Conservation (phyloP, 2,797 vertebrate species). For the Anabas testudineus region DNA sequence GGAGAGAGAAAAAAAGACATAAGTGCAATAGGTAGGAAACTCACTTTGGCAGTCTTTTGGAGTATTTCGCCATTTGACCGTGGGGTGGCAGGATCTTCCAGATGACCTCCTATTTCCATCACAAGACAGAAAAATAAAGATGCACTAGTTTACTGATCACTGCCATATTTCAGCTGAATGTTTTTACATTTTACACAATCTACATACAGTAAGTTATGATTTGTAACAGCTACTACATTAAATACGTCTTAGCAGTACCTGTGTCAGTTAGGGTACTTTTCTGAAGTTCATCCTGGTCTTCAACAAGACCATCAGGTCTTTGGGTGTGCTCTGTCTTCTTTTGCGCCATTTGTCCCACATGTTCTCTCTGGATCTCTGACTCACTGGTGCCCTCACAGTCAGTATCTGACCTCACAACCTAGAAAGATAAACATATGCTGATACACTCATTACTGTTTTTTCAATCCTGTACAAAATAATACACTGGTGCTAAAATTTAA, state of each 20-base stretch:
- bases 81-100: conserved; percentile 45
- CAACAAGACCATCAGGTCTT: conserved; percentile 82
- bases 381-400: conserved; percentile 85
- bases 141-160: neutral
- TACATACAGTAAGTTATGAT: neutral
- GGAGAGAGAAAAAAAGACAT: neutral
- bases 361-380: conserved; percentile 66
- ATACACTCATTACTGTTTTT: neutral
- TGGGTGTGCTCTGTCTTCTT: conserved; percentile 28
- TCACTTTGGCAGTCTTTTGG: conserved; percentile 96
- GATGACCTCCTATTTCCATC: conserved; percentile 29
- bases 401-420: conserved; percentile 85
- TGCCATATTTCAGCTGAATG: neutral
- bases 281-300: conserved; percentile 79
- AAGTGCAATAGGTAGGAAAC: neutral
- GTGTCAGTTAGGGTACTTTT: conserved; percentile 43
- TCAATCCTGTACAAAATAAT: neutral
- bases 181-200: neutral
- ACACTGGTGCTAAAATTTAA: neutral
- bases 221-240: neutral
- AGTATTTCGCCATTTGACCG: conserved; percentile 80
- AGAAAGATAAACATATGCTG: conserved; percentile 6
- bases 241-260: conserved; percentile 60
- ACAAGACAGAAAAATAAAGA: conserved; percentile 29
- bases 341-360: conserved; percentile 13